Evolutionary conservation across 2,888 invertebrate genomes (phyloP), one percentile per base, ranked within the genome.

Genomic region (Dryobotodes eremita): DNA sequence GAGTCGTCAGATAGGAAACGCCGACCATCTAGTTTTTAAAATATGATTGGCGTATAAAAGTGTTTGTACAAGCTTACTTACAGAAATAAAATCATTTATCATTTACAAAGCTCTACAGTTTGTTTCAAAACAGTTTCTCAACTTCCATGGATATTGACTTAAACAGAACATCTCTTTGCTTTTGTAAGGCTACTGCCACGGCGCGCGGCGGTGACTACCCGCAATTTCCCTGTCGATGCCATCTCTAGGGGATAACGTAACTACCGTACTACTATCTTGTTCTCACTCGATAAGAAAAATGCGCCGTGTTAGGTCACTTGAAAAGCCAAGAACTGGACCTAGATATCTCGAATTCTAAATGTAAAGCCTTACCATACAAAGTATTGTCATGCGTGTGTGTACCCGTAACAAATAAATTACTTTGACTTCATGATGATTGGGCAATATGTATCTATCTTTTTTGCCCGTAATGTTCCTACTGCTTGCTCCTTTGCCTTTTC

Each of bases 191-290:
- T 70, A 70, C 62, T 65, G 57, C 64, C 50, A 62, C 15, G 0
- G 23, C 68, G 0, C 50, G 61, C 15, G 0, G 23, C 68, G 42
- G 77, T 78, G 75, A 79, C 74, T 64, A 69, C 61, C 77, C 78
- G 71, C 77, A 84, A 87, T 89, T 87, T 85, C 75, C 78, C 61
- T 70, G 72, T 76, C 82, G 70, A 82, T 80, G n/a, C 26, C 50
- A 68, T 83, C 85, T 57, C 87, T 68, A n/a, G 82, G 46, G 76
- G 13, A 66, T 75, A 77, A 72, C n/a, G 72, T 66, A 65, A 71
- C 68, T 55, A 64, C 62, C 50, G 20, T 42, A 36, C 53, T 42
- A 36, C 57, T 80, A 73, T 75, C 62, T 55, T 70, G 46, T 53
- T 76, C 62, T 64, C 81, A 71, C 15, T 75, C 66, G 62, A 68